phyloP scores from a whole-genome alignment of 2,888 invertebrate genomes.

The Xanthorhoe spadicearia region DNA sequence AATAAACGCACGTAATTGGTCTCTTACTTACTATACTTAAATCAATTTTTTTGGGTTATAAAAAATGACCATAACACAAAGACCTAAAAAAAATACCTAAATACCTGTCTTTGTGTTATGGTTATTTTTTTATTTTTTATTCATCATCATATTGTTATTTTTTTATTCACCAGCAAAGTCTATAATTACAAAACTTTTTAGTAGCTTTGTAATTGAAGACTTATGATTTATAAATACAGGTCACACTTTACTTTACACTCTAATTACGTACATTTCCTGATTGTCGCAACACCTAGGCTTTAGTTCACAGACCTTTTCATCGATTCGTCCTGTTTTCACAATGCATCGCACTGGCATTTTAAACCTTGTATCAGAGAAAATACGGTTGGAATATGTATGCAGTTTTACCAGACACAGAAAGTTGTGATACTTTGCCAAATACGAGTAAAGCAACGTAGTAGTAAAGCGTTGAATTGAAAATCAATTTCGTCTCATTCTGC shows the following conservation, averaged over 20 bases:
- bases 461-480: conserved; percentile 15
- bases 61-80: too few species aligned
- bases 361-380: conserved; percentile 8
- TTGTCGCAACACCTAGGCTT: conserved; percentile 15
- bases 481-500: conserved; percentile 2
- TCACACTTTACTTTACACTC: neutral
- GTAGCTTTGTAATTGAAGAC: too few species aligned
- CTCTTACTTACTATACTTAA: too few species aligned
- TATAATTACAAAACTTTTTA: too few species aligned
- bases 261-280: neutral
- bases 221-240: neutral
- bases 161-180: too few species aligned
- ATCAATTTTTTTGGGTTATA: too few species aligned
- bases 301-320: conserved; percentile 24
- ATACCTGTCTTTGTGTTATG: too few species aligned
- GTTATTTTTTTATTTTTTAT: too few species aligned
- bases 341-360: conserved; percentile 7
- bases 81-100: too few species aligned
- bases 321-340: conserved; percentile 11
- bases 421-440: conserved; percentile 21
- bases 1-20: too few species aligned
- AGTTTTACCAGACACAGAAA: conserved; percentile 17
- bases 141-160: too few species aligned
- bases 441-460: too few species aligned
- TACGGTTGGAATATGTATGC: conserved; percentile 3